These are phyloP conservation scores for Dryobotodes eremita DNA, from an alignment of 2,888 invertebrate genomes.

Conservation along the genomic window DNA sequence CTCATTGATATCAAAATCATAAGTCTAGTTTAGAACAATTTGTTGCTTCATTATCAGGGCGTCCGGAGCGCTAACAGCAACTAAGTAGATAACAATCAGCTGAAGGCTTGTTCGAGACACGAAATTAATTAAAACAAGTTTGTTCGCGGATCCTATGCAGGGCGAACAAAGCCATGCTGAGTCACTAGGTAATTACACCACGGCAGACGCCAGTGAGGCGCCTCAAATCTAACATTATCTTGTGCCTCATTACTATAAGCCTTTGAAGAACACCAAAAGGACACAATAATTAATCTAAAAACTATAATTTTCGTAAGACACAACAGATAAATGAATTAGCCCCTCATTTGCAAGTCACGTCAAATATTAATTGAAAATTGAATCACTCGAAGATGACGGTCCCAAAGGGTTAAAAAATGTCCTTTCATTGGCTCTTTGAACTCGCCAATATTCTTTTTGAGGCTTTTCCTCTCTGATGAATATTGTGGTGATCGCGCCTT, in stretches of 20 bases:
- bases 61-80: slow-evolving; percentile 89
- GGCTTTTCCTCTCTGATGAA: slow-evolving; percentile 71
- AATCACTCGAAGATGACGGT: slow-evolving; percentile 62
- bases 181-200: slow-evolving; percentile 89
- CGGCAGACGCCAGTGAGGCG: slow-evolving; percentile 83
- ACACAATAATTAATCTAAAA: slow-evolving; percentile 58
- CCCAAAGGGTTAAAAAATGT: slow-evolving; percentile 75
- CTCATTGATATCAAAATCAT: slow-evolving; percentile 78
- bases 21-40: slow-evolving; percentile 84
- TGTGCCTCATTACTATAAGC: slow-evolving; percentile 78
- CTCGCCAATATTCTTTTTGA: slow-evolving; percentile 75
- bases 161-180: slow-evolving; percentile 90
- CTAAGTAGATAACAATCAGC: slow-evolving; percentile 91
- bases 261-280: slow-evolving; percentile 49
- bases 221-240: slow-evolving; percentile 87
- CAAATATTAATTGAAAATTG: slow-evolving; percentile 68
- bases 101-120: slow-evolving; percentile 90
- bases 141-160: slow-evolving; percentile 90
- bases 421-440: slow-evolving; percentile 68
- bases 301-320: slow-evolving; percentile 54
- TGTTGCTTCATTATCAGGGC: slow-evolving; percentile 88
- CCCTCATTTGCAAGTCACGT: slow-evolving; percentile 69
- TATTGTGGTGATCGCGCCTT: slow-evolving; percentile 83
- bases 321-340: slow-evolving; percentile 63
- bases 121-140: slow-evolving; percentile 91